These are phyloP conservation scores for Atopsyche davidsoni DNA, from an alignment of 1,140 invertebrate species.

Conservation along the genomic window DNA sequence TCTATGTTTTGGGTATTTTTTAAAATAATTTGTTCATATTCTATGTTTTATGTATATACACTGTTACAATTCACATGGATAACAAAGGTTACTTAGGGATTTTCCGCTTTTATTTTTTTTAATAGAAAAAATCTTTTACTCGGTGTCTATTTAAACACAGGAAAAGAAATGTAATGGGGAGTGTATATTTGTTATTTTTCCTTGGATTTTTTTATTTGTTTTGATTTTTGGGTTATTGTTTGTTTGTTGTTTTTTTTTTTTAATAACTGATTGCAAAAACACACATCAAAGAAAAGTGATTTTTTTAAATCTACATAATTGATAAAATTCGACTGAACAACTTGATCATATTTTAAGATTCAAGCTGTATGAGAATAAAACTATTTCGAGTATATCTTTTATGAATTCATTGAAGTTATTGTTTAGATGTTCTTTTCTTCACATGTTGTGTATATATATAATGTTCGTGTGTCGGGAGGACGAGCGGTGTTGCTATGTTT, in stretches of 20 bases:
- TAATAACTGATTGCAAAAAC: too few species aligned
- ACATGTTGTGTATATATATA: slow-evolving; percentile 22
- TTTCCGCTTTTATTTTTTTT: too few species aligned
- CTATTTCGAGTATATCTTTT: background rate
- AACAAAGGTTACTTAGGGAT: background rate
- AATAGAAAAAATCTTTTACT: too few species aligned
- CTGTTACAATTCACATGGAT: slow-evolving; percentile 24
- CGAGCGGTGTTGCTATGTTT: slow-evolving; percentile 30
- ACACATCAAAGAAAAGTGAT: background rate
- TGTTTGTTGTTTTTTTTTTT: too few species aligned
- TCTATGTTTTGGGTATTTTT: too few species aligned
- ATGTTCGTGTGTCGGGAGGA: slow-evolving; percentile 11
- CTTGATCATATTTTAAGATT: slow-evolving; percentile 9
- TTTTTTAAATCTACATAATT: background rate
- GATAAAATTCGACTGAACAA: slow-evolving; percentile 14
- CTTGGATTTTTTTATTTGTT: too few species aligned
- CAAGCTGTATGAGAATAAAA: slow-evolving; percentile 5
- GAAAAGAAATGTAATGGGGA: background rate
- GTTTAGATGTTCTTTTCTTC: slow-evolving; percentile 5
- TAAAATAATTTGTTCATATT: too few species aligned
- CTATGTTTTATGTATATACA: slow-evolving; percentile 28
- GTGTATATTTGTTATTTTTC: too few species aligned
- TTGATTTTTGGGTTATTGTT: too few species aligned
- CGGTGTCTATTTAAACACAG: background rate
- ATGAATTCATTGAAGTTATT: slow-evolving; percentile 10